Evolutionary conservation across 2,888 invertebrate species (phyloP).

Genomic region (Nephrocerus scutellatus): DNA sequence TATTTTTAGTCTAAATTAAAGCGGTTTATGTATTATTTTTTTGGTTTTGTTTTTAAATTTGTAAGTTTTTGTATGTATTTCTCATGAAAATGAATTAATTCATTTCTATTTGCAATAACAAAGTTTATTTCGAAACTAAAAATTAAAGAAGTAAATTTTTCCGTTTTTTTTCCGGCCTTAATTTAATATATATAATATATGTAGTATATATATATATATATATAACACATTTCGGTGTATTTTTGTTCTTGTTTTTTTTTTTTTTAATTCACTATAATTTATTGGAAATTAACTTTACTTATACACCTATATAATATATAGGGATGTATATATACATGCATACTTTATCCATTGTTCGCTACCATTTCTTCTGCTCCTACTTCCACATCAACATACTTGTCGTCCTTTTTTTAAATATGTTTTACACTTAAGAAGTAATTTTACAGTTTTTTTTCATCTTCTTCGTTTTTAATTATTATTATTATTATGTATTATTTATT

Average conservation of each 20-base stretch:
- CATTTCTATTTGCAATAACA: too few relatives aligned
- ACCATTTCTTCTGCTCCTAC: too few relatives aligned
- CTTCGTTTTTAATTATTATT: slow-evolving; percentile 19
- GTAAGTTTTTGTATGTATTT: too few relatives aligned
- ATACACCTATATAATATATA: slow-evolving; percentile 19
- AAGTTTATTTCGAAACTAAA: too few relatives aligned
- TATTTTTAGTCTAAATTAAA: too few relatives aligned
- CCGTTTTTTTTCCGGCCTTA: slow-evolving; percentile 15
- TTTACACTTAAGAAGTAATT: slow-evolving; percentile 22
- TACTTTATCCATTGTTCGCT: too few relatives aligned
- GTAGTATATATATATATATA: slow-evolving; percentile 8
- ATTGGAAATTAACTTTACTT: slow-evolving; percentile 23
- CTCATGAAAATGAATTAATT: too few relatives aligned
- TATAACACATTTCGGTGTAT: neutral
- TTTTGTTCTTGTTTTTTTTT: neutral
- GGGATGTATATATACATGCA: too few relatives aligned
- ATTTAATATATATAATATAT: slow-evolving; percentile 7
- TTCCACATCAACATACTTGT: too few relatives aligned
- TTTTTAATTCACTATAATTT: slow-evolving; percentile 20
- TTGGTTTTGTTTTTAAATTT: too few relatives aligned
- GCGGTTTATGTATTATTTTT: too few relatives aligned
- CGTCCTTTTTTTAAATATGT: slow-evolving; percentile 19
- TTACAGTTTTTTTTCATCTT: slow-evolving; percentile 16
- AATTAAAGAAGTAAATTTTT: slow-evolving; percentile 4
- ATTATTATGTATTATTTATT: too few relatives aligned